These are phyloP conservation scores for Coenobita brevimanus DNA, from an alignment of 1,140 invertebrate genomes.

Conservation along the genomic window DNA sequence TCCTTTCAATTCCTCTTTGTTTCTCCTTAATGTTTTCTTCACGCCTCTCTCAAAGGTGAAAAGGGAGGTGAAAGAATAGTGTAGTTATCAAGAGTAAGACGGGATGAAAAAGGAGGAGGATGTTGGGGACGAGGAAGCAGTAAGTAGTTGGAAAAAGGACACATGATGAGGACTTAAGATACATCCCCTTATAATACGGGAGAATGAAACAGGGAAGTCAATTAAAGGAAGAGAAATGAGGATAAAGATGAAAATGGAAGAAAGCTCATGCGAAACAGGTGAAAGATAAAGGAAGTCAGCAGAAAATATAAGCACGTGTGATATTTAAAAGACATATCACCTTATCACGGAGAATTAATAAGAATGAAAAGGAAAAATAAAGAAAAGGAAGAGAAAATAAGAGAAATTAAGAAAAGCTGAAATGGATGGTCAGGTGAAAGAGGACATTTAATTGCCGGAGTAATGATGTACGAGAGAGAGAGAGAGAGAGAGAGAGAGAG, in stretches of 20 bases:
- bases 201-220: no score
- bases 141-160: background rate
- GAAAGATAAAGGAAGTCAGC: no score
- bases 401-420: no score
- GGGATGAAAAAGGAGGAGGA: background rate
- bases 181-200: background rate
- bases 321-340: no score
- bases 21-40: background rate
- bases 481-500: background rate
- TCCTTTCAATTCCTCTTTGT: background rate
- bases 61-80: background rate
- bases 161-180: conserved; percentile 3
- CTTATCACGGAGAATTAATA: background rate
- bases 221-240: no score
- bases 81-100: background rate
- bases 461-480: conserved; percentile 2
- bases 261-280: no score
- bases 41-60: background rate
- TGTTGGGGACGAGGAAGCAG: background rate
- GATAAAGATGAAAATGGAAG: no score
- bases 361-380: conserved; percentile 2
- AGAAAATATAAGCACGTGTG: no score
- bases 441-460: background rate
- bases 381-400: background rate
- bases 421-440: background rate